Conservation (phyloP, 1,140 invertebrate species). For the Paramacrobiotus metropolitanus region DNA sequence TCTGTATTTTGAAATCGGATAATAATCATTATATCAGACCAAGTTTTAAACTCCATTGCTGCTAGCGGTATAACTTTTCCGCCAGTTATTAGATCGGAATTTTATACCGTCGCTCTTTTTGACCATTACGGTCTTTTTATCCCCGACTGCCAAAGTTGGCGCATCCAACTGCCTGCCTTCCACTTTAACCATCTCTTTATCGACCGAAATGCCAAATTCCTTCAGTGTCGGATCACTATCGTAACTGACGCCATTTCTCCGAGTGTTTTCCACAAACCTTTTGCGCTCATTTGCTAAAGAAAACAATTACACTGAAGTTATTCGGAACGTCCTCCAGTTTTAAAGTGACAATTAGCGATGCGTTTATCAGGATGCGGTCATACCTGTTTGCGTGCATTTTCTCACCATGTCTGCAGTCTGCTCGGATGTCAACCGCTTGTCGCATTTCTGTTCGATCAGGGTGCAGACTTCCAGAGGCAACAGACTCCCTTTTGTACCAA, state of each 20-base stretch:
- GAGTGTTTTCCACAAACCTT: background rate
- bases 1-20: too few species aligned
- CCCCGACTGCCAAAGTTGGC: too few species aligned
- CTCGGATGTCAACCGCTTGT: background rate
- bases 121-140: too few species aligned
- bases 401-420: background rate
- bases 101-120: too few species aligned
- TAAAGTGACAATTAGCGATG: too few species aligned
- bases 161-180: too few species aligned
- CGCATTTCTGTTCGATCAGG: background rate
- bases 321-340: background rate
- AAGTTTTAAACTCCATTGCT: too few species aligned
- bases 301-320: background rate
- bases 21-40: too few species aligned
- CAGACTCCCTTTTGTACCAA: background rate
- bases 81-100: too few species aligned
- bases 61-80: too few species aligned
- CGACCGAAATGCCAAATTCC: background rate
- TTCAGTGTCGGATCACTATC: background rate
- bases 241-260: background rate
- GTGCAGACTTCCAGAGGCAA: background rate
- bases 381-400: background rate
- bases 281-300: background rate
- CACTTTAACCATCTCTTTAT: too few species aligned
- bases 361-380: background rate